Conservation (phyloP, 2,797 vertebrate species). For the Gephyroberyx darwinii region DNA sequence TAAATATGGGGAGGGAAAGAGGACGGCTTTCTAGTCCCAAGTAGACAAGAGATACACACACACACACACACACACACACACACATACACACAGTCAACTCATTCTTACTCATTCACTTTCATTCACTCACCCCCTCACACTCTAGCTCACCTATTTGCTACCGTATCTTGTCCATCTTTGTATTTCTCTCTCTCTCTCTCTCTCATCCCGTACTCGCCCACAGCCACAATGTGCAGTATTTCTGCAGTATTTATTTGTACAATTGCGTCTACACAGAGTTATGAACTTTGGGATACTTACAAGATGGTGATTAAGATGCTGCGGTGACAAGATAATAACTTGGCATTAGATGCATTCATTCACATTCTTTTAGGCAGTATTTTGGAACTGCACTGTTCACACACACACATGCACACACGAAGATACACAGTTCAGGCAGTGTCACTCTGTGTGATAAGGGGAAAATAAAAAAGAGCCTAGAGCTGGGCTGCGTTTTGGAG, state of each 20-base stretch:
- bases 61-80: not conserved
- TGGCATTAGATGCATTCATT: not conserved
- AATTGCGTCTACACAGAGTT: not conserved
- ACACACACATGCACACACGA: too few species aligned
- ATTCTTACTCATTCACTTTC: slow-evolving; percentile 6
- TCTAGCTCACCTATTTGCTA: not conserved
- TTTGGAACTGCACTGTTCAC: not conserved
- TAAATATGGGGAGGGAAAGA: slow-evolving; percentile 11
- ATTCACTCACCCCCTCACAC: not conserved
- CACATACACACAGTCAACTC: not conserved
- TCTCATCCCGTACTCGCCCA: too few species aligned
- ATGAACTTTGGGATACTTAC: not conserved
- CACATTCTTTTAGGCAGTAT: not conserved
- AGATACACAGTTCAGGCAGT: not conserved
- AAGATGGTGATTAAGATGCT: not conserved
- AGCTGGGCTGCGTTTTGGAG: slow-evolving; percentile 14
- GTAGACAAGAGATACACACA: too few species aligned
- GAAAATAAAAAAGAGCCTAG: not conserved
- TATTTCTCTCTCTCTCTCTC: slow-evolving; percentile 3
- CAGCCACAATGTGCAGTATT: too few species aligned
- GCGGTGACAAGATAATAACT: not conserved
- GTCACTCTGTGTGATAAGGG: not conserved
- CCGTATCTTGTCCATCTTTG: not conserved
- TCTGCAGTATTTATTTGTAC: not conserved
- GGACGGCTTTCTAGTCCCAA: not conserved